Percentiles rank a stretch among this genome's conserved stretches.
phyloP scores from a whole-genome alignment of 2,113 vertebrate genomes.

The Hypanus sabinus region DNA sequence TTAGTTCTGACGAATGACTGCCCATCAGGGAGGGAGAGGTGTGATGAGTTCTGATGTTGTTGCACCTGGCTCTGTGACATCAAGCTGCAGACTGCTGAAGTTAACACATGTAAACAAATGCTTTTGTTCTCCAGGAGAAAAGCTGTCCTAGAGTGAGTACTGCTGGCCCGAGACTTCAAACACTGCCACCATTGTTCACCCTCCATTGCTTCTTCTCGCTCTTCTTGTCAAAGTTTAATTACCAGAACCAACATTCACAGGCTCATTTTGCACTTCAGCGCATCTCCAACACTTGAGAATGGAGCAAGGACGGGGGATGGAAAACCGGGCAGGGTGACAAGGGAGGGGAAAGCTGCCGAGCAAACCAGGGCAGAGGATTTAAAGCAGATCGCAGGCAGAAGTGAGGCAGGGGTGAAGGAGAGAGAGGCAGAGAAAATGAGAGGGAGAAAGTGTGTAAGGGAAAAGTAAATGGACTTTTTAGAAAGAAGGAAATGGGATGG shows the following conservation, averaged over 20 bases:
- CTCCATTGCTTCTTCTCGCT: constrained; percentile 79
- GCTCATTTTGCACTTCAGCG: constrained; percentile 88
- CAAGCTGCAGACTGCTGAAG: constrained; percentile 59
- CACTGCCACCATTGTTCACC: constrained; percentile 79
- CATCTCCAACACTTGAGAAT: constrained; percentile 82
- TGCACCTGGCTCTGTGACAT: constrained; percentile 74
- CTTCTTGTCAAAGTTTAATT: constrained; percentile 90
- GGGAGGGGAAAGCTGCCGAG: neutral
- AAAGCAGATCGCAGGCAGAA: constrained; percentile 38
- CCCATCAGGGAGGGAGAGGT: constrained; percentile 50
- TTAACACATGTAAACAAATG: constrained; percentile 79
- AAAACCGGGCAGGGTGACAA: neutral
- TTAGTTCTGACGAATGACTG: constrained; percentile 46
- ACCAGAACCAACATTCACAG: constrained; percentile 77
- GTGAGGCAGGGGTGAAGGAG: neutral
- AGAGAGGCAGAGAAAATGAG: neutral
- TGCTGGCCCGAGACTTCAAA: constrained; percentile 58
- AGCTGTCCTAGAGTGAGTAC: constrained; percentile 52
- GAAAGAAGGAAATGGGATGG: too few species aligned
- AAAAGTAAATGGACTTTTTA: neutral
- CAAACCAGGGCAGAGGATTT: neutral
- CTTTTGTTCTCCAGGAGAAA: constrained; percentile 85
- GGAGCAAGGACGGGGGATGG: constrained; percentile 1
- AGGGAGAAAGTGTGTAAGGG: neutral
- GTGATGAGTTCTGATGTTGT: constrained; percentile 53